Evolutionary conservation across 2,888 invertebrate species (phyloP), one percentile per base, ranked within the genome.

Genomic region (Tachina fera): DNA sequence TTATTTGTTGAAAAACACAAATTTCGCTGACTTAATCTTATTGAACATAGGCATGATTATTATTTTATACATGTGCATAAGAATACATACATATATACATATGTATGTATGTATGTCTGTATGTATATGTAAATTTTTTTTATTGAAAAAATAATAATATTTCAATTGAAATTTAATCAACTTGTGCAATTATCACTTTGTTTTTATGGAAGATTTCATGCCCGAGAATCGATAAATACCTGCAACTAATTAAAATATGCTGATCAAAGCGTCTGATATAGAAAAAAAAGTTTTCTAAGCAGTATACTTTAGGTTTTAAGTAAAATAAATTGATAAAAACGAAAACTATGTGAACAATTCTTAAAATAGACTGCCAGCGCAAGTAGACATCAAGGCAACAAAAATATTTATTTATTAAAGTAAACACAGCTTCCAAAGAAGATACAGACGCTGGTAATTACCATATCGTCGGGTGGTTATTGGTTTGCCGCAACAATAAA

Each of bases 11-110:
- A 31, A 31, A 31, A 31, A 31, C 31, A 31, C 31, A 31, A 22
- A 4, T 60, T 60, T 41, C 41, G 39, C n/a, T 77, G 19, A 51
- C 16, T 60, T 13, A 78, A 61, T 78, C 68, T 61, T 31, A 53
- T 78, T 61, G 70, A 70, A 45, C 75, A 31, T 53, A 65, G 75
- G 56, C 75, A 75, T 75, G 63, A 75, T 70, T 56, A 19, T 41
- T 68, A 70, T 8, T 70, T 70, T 70, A 22, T 41, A 43, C 31
- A 31, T 31, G 31, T 31, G 31, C 31, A 31, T 31, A 31, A 2
- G 22, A 22, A 3, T 22, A 31, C 31, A 31, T 31, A 31, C 31
- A 31, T 4, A 31, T 4, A 31, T 31, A 31, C 31, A 31, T 31
- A 31, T 4, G 4, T 31, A 31, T 31, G 4, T 31, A 31, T 31